Conservation (phyloP, 2,888 invertebrate species). For the Standfussiana lucernea region DNA sequence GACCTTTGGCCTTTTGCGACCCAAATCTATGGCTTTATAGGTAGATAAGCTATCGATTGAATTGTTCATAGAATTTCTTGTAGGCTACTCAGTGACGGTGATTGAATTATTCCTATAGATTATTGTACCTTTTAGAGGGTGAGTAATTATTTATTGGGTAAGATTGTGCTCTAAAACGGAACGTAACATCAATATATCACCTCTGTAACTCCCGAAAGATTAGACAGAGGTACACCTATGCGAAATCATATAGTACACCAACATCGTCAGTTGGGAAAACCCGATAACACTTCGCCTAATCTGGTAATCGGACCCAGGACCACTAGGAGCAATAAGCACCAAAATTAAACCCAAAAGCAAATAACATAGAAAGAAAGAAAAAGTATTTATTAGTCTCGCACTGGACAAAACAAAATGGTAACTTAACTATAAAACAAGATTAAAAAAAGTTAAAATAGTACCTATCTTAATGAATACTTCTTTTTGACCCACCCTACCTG, state of each 20-base stretch:
- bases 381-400: too few relatives aligned
- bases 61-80: not conserved
- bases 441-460: too few relatives aligned
- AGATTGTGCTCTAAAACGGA: not conserved
- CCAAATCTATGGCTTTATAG: slow-evolving; percentile 34
- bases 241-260: not conserved
- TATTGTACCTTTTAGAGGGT: too few relatives aligned
- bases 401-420: too few relatives aligned
- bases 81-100: not conserved
- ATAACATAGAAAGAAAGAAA: too few relatives aligned
- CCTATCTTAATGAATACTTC: too few relatives aligned
- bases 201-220: not conserved
- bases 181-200: not conserved
- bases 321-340: not conserved
- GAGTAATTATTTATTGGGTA: not conserved
- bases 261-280: not conserved
- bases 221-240: not conserved
- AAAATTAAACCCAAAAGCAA: not conserved
- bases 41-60: not conserved
- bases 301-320: not conserved
- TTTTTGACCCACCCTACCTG: not conserved
- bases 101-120: not conserved
- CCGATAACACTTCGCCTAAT: not conserved
- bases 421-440: too few relatives aligned
- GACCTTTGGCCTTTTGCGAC: slow-evolving; percentile 49